Base-by-base conservation (phyloP, 2,888 invertebrate species). In the Tetheella fluctuosa region DNA sequence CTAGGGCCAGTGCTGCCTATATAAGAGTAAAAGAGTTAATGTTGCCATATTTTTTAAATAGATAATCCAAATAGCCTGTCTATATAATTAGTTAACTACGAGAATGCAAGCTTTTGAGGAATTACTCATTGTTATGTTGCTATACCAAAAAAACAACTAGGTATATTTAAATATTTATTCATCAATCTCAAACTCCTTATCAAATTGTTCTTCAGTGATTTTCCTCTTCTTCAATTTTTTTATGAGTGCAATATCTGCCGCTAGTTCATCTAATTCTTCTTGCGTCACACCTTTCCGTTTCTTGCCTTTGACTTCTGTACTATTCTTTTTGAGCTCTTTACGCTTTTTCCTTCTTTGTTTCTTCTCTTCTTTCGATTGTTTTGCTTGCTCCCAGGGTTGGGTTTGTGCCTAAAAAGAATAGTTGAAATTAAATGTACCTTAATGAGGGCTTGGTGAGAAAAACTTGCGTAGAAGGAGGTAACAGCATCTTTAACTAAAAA, bases 201-300 rank as follows among this genome's bases (percentile, higher is more conserved):
- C 94, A 73, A 94, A 96, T 73, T 96, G 95, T 67, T 95, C 95
- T 59, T 95, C 91, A 0, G 94, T 93, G 30, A 96, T 96, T 84
- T 98, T 98, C 73, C 97, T 96, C 77, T 95, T 97, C 83, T 98
- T 98, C 0, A 97, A 89, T 76, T 97, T 97, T 83, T 98, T 98
- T 64, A 98, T 95, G 25, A 98, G 90, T 7, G 96, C 95, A 57
- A 97, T 95, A 81, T 99, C 98, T 59, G 95, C 95, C 8, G 96
- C 96, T 56, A 98, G 78, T 77, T 97, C 97, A 34, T 95, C 94
- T 28, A 97, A 80, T 76, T 98, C 97, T 68, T 96, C 96, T 73
- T 96, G 94, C 3, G 94, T 95, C 42, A 96, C 94, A 0, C 86
- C 81, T 59, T 79, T 80, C 15, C 91, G 70, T 71, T 88, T 90